phyloP scores from a whole-genome alignment of 2,888 invertebrate species.

The Stenodema calcarata region DNA sequence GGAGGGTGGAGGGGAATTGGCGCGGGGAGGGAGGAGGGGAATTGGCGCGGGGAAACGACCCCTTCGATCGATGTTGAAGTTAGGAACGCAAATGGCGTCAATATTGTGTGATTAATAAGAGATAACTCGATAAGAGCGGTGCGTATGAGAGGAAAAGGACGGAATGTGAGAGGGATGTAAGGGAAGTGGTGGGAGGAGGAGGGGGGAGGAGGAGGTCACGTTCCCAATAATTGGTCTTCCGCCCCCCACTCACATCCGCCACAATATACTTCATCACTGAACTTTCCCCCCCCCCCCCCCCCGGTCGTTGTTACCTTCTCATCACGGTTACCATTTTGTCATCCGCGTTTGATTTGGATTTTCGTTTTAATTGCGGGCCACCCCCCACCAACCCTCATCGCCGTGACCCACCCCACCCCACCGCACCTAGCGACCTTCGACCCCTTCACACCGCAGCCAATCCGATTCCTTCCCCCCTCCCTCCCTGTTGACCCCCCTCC shows the following conservation, averaged over 20 bases:
- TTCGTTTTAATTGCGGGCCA: conserved; percentile 28
- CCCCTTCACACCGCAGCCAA: neutral
- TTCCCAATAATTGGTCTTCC: conserved; percentile 24
- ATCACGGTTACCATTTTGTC: neutral
- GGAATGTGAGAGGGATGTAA: neutral
- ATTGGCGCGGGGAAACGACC: neutral
- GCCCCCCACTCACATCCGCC: neutral
- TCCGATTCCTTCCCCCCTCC: neutral
- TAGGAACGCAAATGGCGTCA: conserved; percentile 7
- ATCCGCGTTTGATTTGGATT: conserved; percentile 33
- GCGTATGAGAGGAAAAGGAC: neutral
- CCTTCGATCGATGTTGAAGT: neutral
- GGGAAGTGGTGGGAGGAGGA: no score
- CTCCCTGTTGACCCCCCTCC: neutral
- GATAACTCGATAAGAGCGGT: conserved; percentile 24
- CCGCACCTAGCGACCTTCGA: neutral
- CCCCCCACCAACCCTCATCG: no score
- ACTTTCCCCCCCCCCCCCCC: neutral
- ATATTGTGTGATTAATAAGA: conserved; percentile 32
- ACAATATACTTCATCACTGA: neutral
- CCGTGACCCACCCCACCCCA: neutral
- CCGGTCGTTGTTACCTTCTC: neutral
- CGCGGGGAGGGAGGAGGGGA: no score
- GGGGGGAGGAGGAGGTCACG: neutral
- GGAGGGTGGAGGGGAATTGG: no score